Evolutionary conservation across 2,113 vertebrate species (phyloP).

Genomic region (Myocastor coypus): DNA sequence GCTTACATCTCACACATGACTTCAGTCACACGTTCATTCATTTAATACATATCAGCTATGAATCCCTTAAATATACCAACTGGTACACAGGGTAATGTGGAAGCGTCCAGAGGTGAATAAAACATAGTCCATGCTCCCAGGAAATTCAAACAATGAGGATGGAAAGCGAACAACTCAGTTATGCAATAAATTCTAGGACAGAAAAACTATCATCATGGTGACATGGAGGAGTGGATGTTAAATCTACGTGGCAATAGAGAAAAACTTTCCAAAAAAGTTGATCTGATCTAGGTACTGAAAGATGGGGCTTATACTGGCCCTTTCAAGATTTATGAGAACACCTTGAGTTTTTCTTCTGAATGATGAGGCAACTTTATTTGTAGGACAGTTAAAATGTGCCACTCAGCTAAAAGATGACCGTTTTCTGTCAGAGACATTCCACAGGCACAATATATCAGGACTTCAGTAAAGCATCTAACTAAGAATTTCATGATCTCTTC

Average conservation of each 20-base stretch:
- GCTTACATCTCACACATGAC: not conserved
- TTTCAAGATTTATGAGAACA: conserved; percentile 39
- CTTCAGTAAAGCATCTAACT: not conserved
- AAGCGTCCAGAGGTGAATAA: conserved; percentile 35
- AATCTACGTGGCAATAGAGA: not conserved
- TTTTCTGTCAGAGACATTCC: not conserved
- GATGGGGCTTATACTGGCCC: not conserved
- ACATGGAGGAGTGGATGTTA: not conserved
- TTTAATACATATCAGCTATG: conserved; percentile 55
- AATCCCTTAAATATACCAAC: not conserved
- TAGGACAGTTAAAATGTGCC: not conserved
- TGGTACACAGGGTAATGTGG: not conserved
- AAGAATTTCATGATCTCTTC: conserved; percentile 15
- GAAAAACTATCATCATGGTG: not conserved
- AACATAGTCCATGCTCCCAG: conserved; percentile 2
- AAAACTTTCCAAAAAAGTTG: not conserved
- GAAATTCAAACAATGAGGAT: conserved; percentile 1
- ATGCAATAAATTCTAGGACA: not conserved
- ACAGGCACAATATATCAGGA: not conserved
- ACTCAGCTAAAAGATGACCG: not conserved
- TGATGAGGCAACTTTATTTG: conserved; percentile 36
- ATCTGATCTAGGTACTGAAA: not conserved
- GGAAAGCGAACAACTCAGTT: conserved; percentile 14
- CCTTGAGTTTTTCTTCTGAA: conserved; percentile 24
- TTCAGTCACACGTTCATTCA: conserved; percentile 27